Evolutionary conservation across 1,140 invertebrate species (phyloP).

Genomic region (Mycetomoellerius zeteki): DNA sequence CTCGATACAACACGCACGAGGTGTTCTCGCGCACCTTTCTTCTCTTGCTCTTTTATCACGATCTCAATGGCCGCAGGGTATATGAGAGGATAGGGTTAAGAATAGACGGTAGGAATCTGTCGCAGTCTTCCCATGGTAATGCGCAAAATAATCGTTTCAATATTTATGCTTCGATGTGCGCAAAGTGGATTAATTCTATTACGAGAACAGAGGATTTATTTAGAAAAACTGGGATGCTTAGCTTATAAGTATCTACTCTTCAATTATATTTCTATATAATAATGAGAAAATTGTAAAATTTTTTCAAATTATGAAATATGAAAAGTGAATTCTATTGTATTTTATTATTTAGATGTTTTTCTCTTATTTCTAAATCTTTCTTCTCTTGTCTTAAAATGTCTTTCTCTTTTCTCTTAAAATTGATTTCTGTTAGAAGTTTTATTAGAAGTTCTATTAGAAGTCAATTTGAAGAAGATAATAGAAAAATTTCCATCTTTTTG

Average conservation of each 20-base stretch:
- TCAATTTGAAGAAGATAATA: no score
- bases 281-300: neutral
- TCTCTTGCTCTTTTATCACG: conserved; percentile 66
- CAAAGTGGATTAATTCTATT: neutral
- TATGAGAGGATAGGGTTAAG: conserved; percentile 50
- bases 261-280: neutral
- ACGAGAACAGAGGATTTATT: neutral
- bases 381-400: no score
- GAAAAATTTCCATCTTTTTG: no score
- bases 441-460: no score
- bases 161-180: conserved; percentile 13
- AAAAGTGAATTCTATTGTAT: neutral
- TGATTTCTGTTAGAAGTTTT: no score
- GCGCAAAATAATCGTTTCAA: conserved; percentile 4
- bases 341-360: neutral
- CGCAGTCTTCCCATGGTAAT: neutral
- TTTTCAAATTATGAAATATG: conserved; percentile 1
- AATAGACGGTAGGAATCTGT: conserved; percentile 18
- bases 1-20: conserved; percentile 58
- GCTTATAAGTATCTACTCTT: neutral
- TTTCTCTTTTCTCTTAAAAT: no score
- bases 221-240: neutral
- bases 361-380: neutral
- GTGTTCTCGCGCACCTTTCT: conserved; percentile 59
- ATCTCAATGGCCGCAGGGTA: neutral